phyloP scores from a whole-genome alignment of 2,113 vertebrate species.

The Platycercus adscitus region DNA sequence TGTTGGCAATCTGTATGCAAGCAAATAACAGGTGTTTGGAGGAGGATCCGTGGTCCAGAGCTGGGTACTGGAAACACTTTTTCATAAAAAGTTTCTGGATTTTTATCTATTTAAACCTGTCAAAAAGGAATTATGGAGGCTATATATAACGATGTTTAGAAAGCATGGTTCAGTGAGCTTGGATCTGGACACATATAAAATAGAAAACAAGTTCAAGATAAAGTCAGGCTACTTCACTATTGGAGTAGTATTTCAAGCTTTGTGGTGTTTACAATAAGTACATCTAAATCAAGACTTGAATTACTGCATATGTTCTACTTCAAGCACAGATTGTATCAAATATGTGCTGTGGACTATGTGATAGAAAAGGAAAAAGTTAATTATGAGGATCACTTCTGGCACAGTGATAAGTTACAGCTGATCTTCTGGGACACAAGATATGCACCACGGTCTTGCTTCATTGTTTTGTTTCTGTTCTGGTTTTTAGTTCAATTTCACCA shows the following conservation, averaged over 20 bases:
- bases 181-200: neutral
- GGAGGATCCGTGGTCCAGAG: neutral
- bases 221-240: neutral
- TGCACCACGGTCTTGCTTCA: neutral
- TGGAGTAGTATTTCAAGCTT: neutral
- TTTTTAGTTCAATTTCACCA: conserved; percentile 92
- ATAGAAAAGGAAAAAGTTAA: neutral
- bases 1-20: neutral
- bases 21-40: neutral
- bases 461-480: conserved; percentile 5
- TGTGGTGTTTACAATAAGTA: neutral
- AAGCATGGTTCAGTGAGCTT: neutral
- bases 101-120: conserved; percentile 16
- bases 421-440: neutral
- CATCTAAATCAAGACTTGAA: neutral
- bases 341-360: neutral
- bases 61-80: neutral
- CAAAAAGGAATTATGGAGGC: neutral
- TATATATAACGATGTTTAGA: neutral
- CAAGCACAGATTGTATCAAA: neutral
- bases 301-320: neutral
- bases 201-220: neutral
- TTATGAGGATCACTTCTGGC: neutral
- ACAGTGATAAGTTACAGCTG: neutral
- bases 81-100: neutral